Conservation (phyloP, 2,797 vertebrate genomes). For the Pipistrellus kuhlii region DNA sequence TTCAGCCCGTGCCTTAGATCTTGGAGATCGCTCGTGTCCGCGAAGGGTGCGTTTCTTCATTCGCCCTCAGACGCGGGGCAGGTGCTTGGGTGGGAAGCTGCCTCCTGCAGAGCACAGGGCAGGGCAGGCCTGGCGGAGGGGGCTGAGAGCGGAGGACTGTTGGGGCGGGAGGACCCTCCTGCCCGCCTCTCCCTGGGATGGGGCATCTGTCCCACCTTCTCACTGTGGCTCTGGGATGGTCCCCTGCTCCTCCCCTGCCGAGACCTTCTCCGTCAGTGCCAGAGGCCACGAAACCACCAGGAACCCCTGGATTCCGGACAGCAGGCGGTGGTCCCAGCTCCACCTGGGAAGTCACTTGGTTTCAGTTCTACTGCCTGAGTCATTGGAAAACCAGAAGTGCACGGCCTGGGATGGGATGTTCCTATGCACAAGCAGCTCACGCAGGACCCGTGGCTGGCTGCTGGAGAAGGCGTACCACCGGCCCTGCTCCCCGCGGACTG, state of each 20-base stretch:
- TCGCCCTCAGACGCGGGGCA: fast-evolving
- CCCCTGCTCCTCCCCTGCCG: background rate
- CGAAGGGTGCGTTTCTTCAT: background rate
- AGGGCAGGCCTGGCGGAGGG: background rate
- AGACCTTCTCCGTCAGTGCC: background rate
- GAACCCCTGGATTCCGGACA: background rate
- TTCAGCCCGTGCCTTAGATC: background rate
- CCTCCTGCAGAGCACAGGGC: background rate
- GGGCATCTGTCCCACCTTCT: no score
- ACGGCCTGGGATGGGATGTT: background rate
- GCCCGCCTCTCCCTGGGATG: background rate
- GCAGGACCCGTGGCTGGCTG: background rate
- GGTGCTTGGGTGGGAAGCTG: background rate
- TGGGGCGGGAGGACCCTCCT: no score
- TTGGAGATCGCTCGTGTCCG: background rate
- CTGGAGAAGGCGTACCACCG: background rate
- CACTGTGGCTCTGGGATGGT: background rate
- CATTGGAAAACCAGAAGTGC: background rate
- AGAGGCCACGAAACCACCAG: fast-evolving
- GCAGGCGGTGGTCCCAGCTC: background rate
- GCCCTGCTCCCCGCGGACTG: background rate
- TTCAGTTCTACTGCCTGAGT: background rate
- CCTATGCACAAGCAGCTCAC: no score
- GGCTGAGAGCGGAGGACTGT: background rate
- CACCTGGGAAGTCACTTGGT: background rate